Evolutionary conservation across 2,113 vertebrate genomes (phyloP), one percentile per base, ranked within the genome.

Genomic region (Embiotoca jacksoni): DNA sequence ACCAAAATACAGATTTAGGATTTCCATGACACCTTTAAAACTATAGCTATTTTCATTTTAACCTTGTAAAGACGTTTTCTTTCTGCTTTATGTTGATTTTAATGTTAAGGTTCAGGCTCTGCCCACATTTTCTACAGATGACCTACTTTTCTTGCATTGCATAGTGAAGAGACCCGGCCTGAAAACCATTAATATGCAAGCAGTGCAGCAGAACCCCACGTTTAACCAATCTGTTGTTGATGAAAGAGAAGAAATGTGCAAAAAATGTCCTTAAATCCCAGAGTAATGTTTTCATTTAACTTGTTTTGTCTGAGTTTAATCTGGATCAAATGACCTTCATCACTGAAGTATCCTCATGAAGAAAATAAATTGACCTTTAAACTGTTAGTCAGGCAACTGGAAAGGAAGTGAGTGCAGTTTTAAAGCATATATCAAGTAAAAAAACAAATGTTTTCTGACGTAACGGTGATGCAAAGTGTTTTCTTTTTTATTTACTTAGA

Each of bases 1-100:
- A 81, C 72, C 73, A 90, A 31, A 87, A 80, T 10, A 77, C 77
- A 80, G 1, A 59, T 68, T 68, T 47, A 71, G 6, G 16, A 32
- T 37, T 16, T 44, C 5, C 3, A 15, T 41, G 4, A 0, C 8
- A 23, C 8, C 33, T 33, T 59, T 11, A 32, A 1, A 37, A 10
- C 31, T 32, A 4, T 3, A 15, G 49, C 30, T 0, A 6, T 41
- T 67, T 58, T 36, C 5, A n/a, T 11, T 53, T 31, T 14, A 11
- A 3, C 1, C 10, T 23, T 15, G 15, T 4, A 13, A 32, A 10
- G 2, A 9, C 62, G 46, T 55, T 56, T 52, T 36, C n/a, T 23
- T n/a, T n/a, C 1, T n/a, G 15, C 1, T 52, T 10, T 47, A 2
- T 30, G 15, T 9, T 3, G 6, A 33, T 1, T 23, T 62, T 67